Base-by-base conservation (phyloP, 2,888 invertebrate species). In the Parelbella ahira region DNA sequence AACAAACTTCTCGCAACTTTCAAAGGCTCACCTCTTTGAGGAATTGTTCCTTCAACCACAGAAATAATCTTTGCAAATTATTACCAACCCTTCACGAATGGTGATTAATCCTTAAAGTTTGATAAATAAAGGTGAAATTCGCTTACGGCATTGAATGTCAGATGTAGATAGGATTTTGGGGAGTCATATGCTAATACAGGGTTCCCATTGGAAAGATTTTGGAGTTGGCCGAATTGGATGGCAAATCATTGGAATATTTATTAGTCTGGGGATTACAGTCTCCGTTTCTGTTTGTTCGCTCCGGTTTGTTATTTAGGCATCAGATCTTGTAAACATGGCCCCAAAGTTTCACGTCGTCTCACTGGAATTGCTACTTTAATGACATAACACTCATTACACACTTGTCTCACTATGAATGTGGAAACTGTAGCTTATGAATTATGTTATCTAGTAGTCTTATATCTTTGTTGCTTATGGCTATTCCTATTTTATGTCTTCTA, bases 201-300 rank as follows among this genome's bases (percentile, higher is more conserved):
- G 60, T 56, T 78, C 81, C 82, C 81, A 65, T 74, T 63, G 79
- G 81, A 76, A 80, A 77, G 78, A 82, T 81, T 81, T 65, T 56
- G 64, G 64, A 67, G 65, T 63, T 67, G 57, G 60, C 58, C 66
- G 77, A 76, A 79, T 80, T 75, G 81, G 76, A 75, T 73, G 70
- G 65, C 65, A 70, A 78, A 71, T 79, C 77, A 77, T 78, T 75
- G 77, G 82, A 78, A 80, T 82, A 82, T 83, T 79, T 83, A 81
- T 80, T 77, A 78, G 79, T 49, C 61, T 54, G 53, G 76, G 78
- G 83, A 78, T 61, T 71, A 19, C 28, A 24, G 51, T 54, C 52
- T 50, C 49, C 57, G 58, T 58, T 59, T 58, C 56, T 50, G 56
- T 53, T 58, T 47, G 54, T 51, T 48, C 48, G 51, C 45, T 51